Conservation (phyloP, 2,797 vertebrate genomes). For the Acanthurus leucopareius region DNA sequence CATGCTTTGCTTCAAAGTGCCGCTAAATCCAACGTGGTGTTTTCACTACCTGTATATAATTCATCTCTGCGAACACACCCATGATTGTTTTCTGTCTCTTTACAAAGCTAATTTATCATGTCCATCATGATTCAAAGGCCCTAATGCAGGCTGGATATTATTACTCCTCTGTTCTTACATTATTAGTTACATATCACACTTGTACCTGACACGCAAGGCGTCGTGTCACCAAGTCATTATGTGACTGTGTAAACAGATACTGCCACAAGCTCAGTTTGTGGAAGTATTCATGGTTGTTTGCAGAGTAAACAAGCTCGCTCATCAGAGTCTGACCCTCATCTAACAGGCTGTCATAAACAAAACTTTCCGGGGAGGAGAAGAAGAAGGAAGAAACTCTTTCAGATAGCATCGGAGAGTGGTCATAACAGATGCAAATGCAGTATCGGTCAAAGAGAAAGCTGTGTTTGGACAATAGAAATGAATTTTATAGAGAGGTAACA, state of each 20-base stretch:
- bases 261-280: constrained; percentile 59
- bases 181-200: constrained; percentile 41
- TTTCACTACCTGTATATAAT: constrained; percentile 48
- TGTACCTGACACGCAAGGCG: constrained; percentile 25
- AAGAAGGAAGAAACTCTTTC: neutral
- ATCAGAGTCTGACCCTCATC: constrained; percentile 50
- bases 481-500: neutral
- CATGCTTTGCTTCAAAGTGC: constrained; percentile 28
- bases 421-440: constrained; percentile 17
- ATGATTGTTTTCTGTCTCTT: constrained; percentile 26
- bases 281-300: constrained; percentile 65
- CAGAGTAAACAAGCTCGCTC: constrained; percentile 68
- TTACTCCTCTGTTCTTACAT: constrained; percentile 30
- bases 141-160: constrained; percentile 28
- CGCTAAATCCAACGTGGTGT: constrained; percentile 11
- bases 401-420: neutral
- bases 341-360: constrained; percentile 50
- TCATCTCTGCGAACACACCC: constrained; percentile 22
- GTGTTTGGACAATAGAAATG: constrained; percentile 5
- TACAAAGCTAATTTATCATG: constrained; percentile 27
- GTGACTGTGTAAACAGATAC: constrained; percentile 75
- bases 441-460: constrained; percentile 4
- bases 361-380: constrained; percentile 45
- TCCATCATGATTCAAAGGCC: constrained; percentile 1
- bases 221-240: constrained; percentile 63